Base-by-base conservation (phyloP, 2,888 invertebrate genomes). In the Mesochorus sp. region DNA sequence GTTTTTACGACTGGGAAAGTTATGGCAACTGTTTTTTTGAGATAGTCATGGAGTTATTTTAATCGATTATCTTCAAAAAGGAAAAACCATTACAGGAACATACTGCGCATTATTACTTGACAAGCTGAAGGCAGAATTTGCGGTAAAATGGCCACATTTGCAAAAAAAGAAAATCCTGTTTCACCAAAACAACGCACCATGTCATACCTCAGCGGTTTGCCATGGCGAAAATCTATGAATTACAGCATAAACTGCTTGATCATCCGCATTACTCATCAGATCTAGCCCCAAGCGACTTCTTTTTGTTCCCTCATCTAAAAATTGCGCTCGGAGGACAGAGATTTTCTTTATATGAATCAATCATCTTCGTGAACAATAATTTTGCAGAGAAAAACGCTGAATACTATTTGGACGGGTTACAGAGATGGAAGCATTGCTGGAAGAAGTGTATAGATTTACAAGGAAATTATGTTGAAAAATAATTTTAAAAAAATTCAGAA, bases 21-120 rank as follows among this genome's bases (percentile, higher is more conserved):
- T 1, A 44, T 53, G 51, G 66, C 59, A n/a, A 81, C 84, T 2
- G 80, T 86, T 78, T 87, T 10, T 88, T 80, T 87, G 86, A 86
- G 85, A 88, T 86, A 66, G 82, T 10, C 79, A 81, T 44, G 84
- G 84, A 17, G 74, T 88, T 10, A 80, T 88, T 3, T 79, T 80
- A n/a, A n/a, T 39, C n/a, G 39, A 39, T 39, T 39, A 39, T 73
- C 31, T 80, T 80, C 61, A 75, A 78, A 34, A 34, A 34, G 3
- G 34, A 34, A 34, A 4, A 34, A 34, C 34, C 34, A 34, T 34
- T 34, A 34, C 34, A 34, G 6, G 34, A 34, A n/a, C 34, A 34
- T 4, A 34, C 34, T 34, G n/a, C 34, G 34, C 1, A 34, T 34
- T n/a, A 4, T 34, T 34, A 34, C 34, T 34, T 34, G 34, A 34